Conservation (phyloP, 2,888 invertebrate genomes). For the Thymelicus sylvestris region DNA sequence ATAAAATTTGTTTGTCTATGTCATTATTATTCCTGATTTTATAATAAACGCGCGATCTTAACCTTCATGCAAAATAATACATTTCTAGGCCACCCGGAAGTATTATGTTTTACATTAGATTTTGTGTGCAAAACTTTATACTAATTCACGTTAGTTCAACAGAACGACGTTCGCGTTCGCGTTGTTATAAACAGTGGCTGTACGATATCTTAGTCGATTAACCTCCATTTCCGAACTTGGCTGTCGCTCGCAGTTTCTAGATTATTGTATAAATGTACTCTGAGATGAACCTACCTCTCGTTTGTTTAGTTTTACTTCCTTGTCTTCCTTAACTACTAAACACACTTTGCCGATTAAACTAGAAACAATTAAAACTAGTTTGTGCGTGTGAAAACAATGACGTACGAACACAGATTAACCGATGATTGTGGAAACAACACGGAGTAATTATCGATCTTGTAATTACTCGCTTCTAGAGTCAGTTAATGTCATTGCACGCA, state of each 20-base stretch:
- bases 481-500: conserved; percentile 21
- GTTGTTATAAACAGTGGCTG: too few species aligned
- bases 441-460: conserved; percentile 44
- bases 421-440: conserved; percentile 51
- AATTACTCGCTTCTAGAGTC: conserved; percentile 42
- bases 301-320: not conserved
- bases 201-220: too few species aligned
- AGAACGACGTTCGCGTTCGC: too few species aligned
- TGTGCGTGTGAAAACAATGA: conserved; percentile 12
- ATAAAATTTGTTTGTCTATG: too few species aligned
- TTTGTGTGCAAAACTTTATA: too few species aligned
- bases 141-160: too few species aligned
- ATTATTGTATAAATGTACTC: not conserved
- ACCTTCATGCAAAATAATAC: too few species aligned
- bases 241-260: not conserved
- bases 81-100: too few species aligned
- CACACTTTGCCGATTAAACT: not conserved
- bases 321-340: not conserved
- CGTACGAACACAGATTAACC: conserved; percentile 41
- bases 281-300: not conserved
- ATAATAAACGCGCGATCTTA: too few species aligned
- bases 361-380: not conserved
- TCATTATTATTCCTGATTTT: too few species aligned
- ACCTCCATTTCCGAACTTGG: not conserved
- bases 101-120: too few species aligned